Evolutionary conservation across 2,797 vertebrate genomes (phyloP).

Genomic region (Alca torda): DNA sequence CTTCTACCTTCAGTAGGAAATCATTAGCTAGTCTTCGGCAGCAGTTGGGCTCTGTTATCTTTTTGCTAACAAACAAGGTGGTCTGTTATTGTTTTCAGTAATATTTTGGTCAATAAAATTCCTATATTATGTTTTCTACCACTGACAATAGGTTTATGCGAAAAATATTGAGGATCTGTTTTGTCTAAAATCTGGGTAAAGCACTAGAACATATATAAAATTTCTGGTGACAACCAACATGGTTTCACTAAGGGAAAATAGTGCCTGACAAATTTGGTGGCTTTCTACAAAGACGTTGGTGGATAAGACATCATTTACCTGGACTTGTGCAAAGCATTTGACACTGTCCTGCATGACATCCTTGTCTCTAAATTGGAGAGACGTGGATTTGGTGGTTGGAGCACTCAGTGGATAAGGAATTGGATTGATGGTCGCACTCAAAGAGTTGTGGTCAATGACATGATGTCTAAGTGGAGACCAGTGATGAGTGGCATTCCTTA

Average conservation of each 20-base stretch:
- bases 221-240: background rate
- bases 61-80: constrained; percentile 3
- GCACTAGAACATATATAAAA: background rate
- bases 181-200: constrained; percentile 27
- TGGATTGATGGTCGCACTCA: background rate
- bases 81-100: constrained; percentile 21
- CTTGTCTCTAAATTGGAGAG: background rate
- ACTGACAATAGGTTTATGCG: background rate
- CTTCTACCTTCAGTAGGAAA: background rate
- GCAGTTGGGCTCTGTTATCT: background rate
- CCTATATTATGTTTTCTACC: background rate
- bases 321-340: background rate
- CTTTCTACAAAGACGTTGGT: background rate
- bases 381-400: background rate
- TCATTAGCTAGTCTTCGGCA: background rate
- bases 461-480: background rate
- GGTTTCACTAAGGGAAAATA: background rate
- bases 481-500: background rate
- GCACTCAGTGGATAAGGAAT: background rate
- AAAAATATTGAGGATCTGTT: constrained; percentile 17
- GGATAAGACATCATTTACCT: background rate
- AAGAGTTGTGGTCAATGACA: background rate
- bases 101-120: constrained; percentile 21
- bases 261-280: background rate
- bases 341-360: no score